Base-by-base conservation (phyloP, 2,113 vertebrate species). In the cat (Felis catus) region DNA sequence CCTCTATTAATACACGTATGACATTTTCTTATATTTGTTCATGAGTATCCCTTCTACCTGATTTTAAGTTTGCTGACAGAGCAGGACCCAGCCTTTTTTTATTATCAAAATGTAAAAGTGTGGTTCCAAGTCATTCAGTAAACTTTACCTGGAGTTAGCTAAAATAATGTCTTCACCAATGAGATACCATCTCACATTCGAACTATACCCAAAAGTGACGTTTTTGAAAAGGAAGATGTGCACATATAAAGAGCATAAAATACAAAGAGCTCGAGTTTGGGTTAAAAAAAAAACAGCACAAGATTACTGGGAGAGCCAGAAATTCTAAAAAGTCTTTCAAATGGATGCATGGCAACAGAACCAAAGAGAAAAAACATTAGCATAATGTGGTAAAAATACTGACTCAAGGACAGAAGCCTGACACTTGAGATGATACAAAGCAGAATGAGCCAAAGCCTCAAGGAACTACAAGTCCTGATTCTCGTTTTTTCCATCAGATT, bases 301-400 rank as follows among this genome's bases (percentile, higher is more conserved):
- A 76, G 31, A 96, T 73, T 82, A 86, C 15, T 55, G 27, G 29
- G 51, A 93, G 11, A 96, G 16, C 58, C 53, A 94, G 53, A 95
- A 94, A 95, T 63, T 89, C 81, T 86, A 94, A 85, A 66, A 85
- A 91, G 76, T 68, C 94, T 93, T 91, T 97, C 61, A 92, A 95
- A 91, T 76, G 33, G 58, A 89, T 78, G 76, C 23, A 58, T 51
- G 6, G 71, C 76, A 91, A 78, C 66, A 89, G 73, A 97, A 86
- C 29, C 63, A 81, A 74, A 79, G 96, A 87, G 70, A 90, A 81
- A 90, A 81, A 96, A 41, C 14, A 86, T 80, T 48, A 94, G 29
- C n/a, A 73, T 68, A 82, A 95, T 33, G 31, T 80, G 55, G 74
- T 71, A 95, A 91, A 87, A 84, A 68, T 8, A 74, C 53, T 23